phyloP scores from a whole-genome alignment of 2,113 vertebrate genomes.

The Callipepla squamata region DNA sequence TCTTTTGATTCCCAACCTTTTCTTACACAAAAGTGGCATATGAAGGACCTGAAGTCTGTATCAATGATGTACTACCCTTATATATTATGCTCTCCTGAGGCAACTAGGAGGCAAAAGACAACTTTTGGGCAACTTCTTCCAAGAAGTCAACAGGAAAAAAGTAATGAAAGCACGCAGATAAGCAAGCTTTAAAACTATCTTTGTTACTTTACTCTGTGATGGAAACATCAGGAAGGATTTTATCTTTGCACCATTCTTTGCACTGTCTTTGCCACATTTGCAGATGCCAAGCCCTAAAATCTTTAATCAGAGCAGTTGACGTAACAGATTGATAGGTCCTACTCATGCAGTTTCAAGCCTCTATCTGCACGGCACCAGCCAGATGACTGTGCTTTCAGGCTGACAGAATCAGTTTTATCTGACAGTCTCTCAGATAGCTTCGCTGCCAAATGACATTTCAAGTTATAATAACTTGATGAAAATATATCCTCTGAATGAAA shows the following conservation, averaged over 20 bases:
- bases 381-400: neutral
- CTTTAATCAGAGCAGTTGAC: neutral
- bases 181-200: neutral
- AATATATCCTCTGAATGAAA: neutral
- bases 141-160: neutral
- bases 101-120: neutral
- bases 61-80: neutral
- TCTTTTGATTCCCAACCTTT: neutral
- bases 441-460: neutral
- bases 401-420: constrained; percentile 13
- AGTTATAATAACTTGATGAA: constrained; percentile 7
- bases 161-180: neutral
- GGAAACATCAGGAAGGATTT: neutral
- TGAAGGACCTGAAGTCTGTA: neutral
- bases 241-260: neutral
- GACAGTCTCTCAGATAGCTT: constrained; percentile 1
- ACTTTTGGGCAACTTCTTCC: neutral
- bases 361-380: neutral
- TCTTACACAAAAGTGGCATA: neutral
- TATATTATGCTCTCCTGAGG: neutral
- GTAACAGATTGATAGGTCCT: neutral
- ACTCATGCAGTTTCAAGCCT: neutral
- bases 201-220: neutral
- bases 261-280: neutral
- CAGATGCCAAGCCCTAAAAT: neutral